Percentiles rank a stretch among this genome's conserved stretches.
Evolutionary conservation across 2,888 invertebrate species (phyloP).

Genomic region (Laothoe populi): DNA sequence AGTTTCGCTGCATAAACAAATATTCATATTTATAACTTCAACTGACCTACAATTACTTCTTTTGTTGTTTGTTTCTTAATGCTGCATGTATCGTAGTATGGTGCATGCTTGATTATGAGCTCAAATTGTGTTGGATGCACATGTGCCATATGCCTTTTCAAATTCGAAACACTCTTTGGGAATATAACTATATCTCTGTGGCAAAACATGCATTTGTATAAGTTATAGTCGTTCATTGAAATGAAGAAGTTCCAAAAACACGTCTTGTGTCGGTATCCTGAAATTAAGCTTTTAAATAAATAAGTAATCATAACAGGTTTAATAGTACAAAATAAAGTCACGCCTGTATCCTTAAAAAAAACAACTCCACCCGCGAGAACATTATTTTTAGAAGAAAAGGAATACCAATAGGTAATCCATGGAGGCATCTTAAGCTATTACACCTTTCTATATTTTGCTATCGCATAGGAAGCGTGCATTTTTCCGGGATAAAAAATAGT

Average conservation of each 20-base stretch:
- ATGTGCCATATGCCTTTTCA: conserved; percentile 24
- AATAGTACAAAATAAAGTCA: no score
- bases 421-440: no score
- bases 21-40: no score
- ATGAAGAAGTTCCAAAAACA: conserved; percentile 29
- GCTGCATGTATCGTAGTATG: conserved; percentile 8
- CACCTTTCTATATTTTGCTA: no score
- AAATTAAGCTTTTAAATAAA: conserved; percentile 6
- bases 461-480: no score
- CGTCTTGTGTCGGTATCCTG: conserved; percentile 19
- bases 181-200: neutral
- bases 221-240: neutral
- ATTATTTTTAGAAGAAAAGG: no score
- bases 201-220: conserved; percentile 28
- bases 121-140: conserved; percentile 19
- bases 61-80: neutral
- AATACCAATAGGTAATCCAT: no score
- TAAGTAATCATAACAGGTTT: neutral
- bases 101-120: conserved; percentile 25
- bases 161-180: conserved; percentile 24
- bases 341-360: no score
- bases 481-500: no score
- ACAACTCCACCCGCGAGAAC: no score
- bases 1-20: no score
- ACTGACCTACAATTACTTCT: neutral